phyloP scores from a whole-genome alignment of 2,888 invertebrate genomes.

The Acrobasis repandana region DNA sequence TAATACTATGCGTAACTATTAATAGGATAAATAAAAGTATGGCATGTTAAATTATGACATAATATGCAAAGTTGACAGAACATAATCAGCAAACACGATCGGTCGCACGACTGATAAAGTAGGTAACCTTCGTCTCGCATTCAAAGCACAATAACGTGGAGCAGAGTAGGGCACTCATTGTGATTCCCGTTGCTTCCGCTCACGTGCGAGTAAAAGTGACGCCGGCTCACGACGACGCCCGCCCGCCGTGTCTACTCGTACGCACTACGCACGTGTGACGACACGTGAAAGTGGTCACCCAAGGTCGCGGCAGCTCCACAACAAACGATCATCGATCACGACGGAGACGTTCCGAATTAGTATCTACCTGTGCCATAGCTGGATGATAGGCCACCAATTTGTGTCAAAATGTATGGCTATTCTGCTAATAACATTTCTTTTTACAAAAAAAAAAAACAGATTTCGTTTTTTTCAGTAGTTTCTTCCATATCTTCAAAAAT shows the following conservation, averaged over 20 bases:
- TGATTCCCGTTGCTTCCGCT: slow-evolving; percentile 92
- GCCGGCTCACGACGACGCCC: too few relatives aligned
- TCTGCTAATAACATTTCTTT: too few relatives aligned
- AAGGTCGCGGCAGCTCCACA: background rate
- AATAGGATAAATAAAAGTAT: too few relatives aligned
- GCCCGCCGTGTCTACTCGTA: background rate
- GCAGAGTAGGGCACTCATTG: background rate
- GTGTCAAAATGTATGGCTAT: too few relatives aligned
- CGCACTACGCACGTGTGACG: background rate
- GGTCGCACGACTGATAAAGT: background rate
- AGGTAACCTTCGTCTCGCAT: background rate
- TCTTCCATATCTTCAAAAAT: too few relatives aligned
- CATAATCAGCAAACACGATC: slow-evolving; percentile 24
- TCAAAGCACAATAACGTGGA: background rate
- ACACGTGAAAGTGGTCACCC: slow-evolving; percentile 7
- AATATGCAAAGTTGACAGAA: background rate
- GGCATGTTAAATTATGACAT: too few relatives aligned
- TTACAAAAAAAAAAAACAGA: too few relatives aligned
- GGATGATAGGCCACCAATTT: too few relatives aligned
- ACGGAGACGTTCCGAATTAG: background rate
- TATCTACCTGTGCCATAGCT: too few relatives aligned
- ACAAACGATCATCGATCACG: background rate
- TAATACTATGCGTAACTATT: too few relatives aligned
- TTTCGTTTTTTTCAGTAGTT: too few relatives aligned
- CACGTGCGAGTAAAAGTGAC: slow-evolving; percentile 82